Conservation (phyloP, 1,140 invertebrate genomes). For the Drosophila busckii region DNA sequence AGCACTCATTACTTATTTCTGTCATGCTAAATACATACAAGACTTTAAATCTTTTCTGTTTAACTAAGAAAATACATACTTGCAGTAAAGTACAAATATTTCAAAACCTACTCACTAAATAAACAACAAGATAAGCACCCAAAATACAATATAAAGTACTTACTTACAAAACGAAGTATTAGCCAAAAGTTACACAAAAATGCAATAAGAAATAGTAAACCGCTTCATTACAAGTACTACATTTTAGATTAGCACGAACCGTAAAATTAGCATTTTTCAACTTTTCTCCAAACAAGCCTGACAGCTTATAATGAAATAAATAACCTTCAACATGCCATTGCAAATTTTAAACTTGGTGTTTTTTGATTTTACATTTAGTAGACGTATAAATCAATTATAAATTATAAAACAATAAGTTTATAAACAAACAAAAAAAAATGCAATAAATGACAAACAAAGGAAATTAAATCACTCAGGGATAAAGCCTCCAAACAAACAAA, state of each 20-base stretch:
- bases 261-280: conserved; percentile 28
- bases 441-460: conserved; percentile 77
- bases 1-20: conserved; percentile 16
- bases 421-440: conserved; percentile 70
- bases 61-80: conserved; percentile 57
- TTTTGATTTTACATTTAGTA: conserved; percentile 40
- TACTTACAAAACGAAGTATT: conserved; percentile 42
- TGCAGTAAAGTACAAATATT: conserved; percentile 71
- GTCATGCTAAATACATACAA: too few relatives aligned
- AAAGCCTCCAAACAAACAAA: conserved; percentile 74
- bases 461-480: conserved; percentile 77
- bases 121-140: conserved; percentile 24
- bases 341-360: conserved; percentile 43
- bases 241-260: conserved; percentile 41
- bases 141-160: conserved; percentile 19
- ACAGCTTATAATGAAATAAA: conserved; percentile 54
- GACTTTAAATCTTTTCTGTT: too few relatives aligned
- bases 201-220: conserved; percentile 27
- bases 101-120: conserved; percentile 30
- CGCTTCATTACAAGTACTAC: conserved; percentile 58
- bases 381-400: conserved; percentile 59
- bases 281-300: conserved; percentile 2
- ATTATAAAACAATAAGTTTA: conserved; percentile 73
- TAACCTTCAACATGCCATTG: conserved; percentile 53
- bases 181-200: conserved; percentile 50